phyloP scores from a whole-genome alignment of 1,140 invertebrate species.

The Sarcophaga bullata region DNA sequence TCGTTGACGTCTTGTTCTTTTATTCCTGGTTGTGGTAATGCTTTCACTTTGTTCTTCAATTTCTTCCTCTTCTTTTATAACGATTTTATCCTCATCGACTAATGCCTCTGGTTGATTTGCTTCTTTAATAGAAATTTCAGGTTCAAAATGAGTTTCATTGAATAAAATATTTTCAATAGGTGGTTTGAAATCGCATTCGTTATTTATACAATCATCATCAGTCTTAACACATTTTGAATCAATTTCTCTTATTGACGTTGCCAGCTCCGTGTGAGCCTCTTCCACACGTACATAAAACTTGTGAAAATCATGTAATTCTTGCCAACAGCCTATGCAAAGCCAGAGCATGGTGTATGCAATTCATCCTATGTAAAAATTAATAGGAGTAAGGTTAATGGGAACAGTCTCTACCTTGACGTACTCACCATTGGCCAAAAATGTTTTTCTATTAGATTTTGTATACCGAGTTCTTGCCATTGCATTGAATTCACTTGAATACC shows the following conservation, averaged over 20 bases:
- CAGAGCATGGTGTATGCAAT: not conserved
- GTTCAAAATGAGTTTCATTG: not conserved
- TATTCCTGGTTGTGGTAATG: not conserved
- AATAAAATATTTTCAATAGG: not conserved
- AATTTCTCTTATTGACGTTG: not conserved
- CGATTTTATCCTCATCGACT: not conserved
- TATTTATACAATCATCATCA: too few relatives aligned
- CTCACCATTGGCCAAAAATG: slow-evolving; percentile 27
- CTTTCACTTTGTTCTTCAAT: not conserved
- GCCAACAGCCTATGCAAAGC: slow-evolving; percentile 11
- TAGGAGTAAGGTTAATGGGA: not conserved
- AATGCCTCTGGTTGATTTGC: not conserved
- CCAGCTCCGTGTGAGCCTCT: not conserved
- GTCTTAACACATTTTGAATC: not conserved
- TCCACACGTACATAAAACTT: slow-evolving; percentile 7
- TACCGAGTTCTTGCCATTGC: not conserved
- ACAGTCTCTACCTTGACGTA: not conserved
- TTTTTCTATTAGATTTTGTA: slow-evolving; percentile 6
- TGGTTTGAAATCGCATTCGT: not conserved
- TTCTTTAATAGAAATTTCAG: not conserved
- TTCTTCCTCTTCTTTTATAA: not conserved
- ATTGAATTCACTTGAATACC: not conserved
- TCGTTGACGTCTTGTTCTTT: not conserved
- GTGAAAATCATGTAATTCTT: slow-evolving; percentile 8
- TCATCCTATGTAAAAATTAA: not conserved